Evolutionary conservation across 1,140 invertebrate species (phyloP), one percentile per base, ranked within the genome.

Genomic region (Cyrtorhinus lividipennis): DNA sequence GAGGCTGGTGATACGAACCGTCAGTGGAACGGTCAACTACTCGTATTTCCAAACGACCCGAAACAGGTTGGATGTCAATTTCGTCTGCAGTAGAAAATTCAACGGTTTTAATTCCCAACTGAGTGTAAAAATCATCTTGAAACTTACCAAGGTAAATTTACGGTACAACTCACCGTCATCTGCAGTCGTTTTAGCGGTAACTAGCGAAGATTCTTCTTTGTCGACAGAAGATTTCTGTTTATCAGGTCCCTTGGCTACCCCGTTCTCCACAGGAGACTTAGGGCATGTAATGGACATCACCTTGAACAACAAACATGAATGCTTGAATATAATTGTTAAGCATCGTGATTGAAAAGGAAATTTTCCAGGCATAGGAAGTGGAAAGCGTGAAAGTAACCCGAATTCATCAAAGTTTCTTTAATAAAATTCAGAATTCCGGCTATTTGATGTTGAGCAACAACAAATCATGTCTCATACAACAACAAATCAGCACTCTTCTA

Each of bases 31-130:
- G 72, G 60, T 78, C 76, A 38, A 89, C 80, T 24, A 91, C 86
- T 57, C 88, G 78, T 64, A 90, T 90, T 77, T 91, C 87, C 26
- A 90, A 76, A 62, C 86, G 80, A 48, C 86, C 87, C 61, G 83
- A 86, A n/a, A 88, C 80, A 2, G 84, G 71, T 48, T 69, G 68
- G 62, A 69, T 67, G 25, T 66, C 67, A 23, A 68, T 64, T 18
- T 68, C 68, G 59, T 70, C 71, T 64, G 45, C 18, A 38, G 15
- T 46, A 38, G 18, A 30, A 48, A 61, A n/a, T n/a, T n/a, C n/a
- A n/a, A n/a, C n/a, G n/a, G n/a, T n/a, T n/a, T n/a, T n/a, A n/a
- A n/a, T n/a, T n/a, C n/a, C n/a, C n/a, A n/a, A n/a, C n/a, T n/a
- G n/a, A n/a, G n/a, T n/a, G n/a, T n/a, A n/a, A n/a, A n/a, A n/a